A percentile compares a stretch with the other conserved stretches of the same genome.
These are phyloP conservation scores for Saccostrea echinata DNA, from an alignment of 1,140 invertebrate species.

Conservation along the genomic window DNA sequence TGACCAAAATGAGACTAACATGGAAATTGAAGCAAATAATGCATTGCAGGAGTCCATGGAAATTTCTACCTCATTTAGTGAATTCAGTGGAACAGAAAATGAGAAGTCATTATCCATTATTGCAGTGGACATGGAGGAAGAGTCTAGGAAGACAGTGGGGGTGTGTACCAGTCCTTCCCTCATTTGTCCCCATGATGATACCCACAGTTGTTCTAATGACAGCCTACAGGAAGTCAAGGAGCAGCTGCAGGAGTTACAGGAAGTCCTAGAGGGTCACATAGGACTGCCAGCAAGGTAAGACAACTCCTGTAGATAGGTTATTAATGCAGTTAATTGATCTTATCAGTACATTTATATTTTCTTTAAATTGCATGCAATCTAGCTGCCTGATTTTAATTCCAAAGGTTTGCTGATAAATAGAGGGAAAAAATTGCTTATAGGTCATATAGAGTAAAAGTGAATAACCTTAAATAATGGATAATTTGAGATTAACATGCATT, in stretches of 20 bases:
- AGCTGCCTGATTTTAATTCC: not conserved
- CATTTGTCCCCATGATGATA: conserved; percentile 45
- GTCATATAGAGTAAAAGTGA: too few relatives aligned
- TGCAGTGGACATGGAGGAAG: not conserved
- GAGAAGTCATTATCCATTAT: not conserved
- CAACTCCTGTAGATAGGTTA: not conserved
- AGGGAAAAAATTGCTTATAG: too few relatives aligned
- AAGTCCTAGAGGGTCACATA: conserved; percentile 49
- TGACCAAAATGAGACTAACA: not conserved
- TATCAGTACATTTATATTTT: not conserved
- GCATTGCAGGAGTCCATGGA: not conserved
- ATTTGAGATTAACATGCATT: too few relatives aligned
- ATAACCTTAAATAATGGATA: too few relatives aligned
- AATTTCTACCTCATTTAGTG: not conserved
- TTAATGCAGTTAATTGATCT: not conserved
- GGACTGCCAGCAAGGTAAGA: conserved; percentile 13
- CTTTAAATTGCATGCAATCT: not conserved
- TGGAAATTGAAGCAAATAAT: not conserved
- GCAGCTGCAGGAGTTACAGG: conserved; percentile 65
- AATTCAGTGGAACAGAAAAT: not conserved
- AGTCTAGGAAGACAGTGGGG: conserved; percentile 13
- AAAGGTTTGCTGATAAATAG: not conserved
- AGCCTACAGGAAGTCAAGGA: conserved; percentile 63
- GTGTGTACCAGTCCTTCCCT: conserved; percentile 60
- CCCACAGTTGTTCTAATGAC: conserved; percentile 64